These are phyloP conservation scores for Arion vulgaris DNA, from an alignment of 1,140 invertebrate species.

Conservation along the genomic window DNA sequence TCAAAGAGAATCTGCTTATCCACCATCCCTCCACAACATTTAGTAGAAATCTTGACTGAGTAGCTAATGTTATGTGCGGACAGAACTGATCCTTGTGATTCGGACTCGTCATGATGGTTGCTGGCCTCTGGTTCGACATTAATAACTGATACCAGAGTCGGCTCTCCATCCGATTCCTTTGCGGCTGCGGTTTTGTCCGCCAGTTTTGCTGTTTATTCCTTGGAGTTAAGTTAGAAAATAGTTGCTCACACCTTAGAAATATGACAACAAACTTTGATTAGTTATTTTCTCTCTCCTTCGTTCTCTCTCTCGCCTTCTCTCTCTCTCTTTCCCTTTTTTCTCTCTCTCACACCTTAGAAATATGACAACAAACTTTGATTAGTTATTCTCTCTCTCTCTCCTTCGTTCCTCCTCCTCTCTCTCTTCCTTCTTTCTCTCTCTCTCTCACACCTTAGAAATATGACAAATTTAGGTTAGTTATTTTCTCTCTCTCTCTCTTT, in stretches of 20 bases:
- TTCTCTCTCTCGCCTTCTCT: no score
- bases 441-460: no score
- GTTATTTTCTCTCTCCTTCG: no score
- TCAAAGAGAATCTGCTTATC: conserved; percentile 25
- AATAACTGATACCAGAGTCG: neutral
- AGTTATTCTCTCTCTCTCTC: no score
- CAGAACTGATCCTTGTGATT: neutral
- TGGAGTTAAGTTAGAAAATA: neutral
- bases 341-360: no score
- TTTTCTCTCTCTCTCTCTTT: no score
- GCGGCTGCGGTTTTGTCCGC: neutral
- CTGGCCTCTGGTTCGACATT: neutral
- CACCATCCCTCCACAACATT: neutral
- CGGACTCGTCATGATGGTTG: neutral
- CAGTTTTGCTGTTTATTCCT: neutral
- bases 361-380: no score
- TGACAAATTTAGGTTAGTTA: no score
- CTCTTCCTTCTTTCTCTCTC: no score
- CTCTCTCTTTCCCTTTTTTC: no score
- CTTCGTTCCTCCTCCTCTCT: no score
- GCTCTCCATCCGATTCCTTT: neutral
- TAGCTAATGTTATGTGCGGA: conserved; percentile 34
- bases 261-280: no score
- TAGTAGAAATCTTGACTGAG: neutral
- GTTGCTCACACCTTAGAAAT: neutral